These are phyloP conservation scores for Athalia circularis DNA, from an alignment of 2,888 invertebrate species.

Conservation along the genomic window DNA sequence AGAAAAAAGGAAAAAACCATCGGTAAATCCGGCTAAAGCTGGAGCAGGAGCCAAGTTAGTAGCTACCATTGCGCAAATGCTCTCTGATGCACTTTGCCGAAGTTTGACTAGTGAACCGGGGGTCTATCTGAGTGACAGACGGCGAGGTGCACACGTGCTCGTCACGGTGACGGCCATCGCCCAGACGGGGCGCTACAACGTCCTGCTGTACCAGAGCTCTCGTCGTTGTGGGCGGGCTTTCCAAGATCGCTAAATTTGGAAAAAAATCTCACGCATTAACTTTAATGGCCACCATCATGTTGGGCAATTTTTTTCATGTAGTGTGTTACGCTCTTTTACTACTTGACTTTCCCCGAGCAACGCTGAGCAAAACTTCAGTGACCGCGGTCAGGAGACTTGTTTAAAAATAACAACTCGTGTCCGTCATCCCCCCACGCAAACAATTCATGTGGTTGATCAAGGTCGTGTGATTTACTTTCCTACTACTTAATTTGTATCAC, in stretches of 20 bases:
- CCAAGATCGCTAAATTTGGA: conserved; percentile 68
- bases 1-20: not conserved
- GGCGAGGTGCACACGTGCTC: conserved; percentile 71
- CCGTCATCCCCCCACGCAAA: not conserved
- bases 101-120: conserved; percentile 48
- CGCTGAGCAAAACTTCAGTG: not conserved
- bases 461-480: conserved; percentile 3
- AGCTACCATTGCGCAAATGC: conserved; percentile 41
- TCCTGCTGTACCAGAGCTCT: conserved; percentile 50
- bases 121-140: conserved; percentile 67
- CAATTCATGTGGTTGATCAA: not conserved
- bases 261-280: conserved; percentile 57
- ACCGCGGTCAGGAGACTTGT: not conserved
- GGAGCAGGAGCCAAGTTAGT: not conserved
- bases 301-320: conserved; percentile 39
- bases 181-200: conserved; percentile 62
- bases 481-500: not conserved
- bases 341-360: conserved; percentile 18
- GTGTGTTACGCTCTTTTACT: conserved; percentile 29
- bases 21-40: not conserved
- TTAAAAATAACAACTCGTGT: conserved; percentile 8
- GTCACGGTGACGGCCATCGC: conserved; percentile 72
- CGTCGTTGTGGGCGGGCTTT: conserved; percentile 68
- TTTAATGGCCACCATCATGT: conserved; percentile 53
- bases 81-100: conserved; percentile 29